Base-by-base conservation (phyloP, 2,888 invertebrate genomes). In the Rambutsinella grinnellia region DNA sequence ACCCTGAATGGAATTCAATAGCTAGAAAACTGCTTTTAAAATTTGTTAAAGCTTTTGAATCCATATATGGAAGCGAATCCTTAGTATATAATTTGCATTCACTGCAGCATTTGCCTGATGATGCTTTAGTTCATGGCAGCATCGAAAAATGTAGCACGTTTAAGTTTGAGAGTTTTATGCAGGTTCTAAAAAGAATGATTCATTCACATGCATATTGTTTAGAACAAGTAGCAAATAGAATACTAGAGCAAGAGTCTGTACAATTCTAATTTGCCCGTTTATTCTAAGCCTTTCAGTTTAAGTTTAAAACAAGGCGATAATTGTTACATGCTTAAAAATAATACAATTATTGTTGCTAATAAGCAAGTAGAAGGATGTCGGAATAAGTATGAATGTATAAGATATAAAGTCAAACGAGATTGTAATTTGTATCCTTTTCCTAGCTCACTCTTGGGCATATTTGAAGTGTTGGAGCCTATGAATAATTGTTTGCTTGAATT, bases 121-220 rank as follows among this genome's bases (percentile, higher is more conserved):
- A 71, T 44, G 46, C 28, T 1, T 8, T 28, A 5, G 28, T 17
- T 10, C 54, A 17, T 53, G 71, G 63, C 13, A 54, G n/a, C 24
- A n/a, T 74, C 0, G 61, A 74, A 3, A 26, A 28, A 21, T 15
- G 26, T 27, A 53, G 60, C 13, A 28, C 74, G 6, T 74, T 74
- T 58, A 51, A 44, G 0, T 74, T 67, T 23, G 74, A 74, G 46
- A 60, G 53, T 23, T 67, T 36, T 27, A 75, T 75, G 68, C 72
- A 72, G 15, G 17, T 15, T 13, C 13, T 72, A 17, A 72, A 72
- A 26, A 63, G 28, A 27, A n/a, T 57, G 2, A 24, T 71, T 26
- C 46, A 56, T 1, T 1, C 26, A 8, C 24, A 56, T 3, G 26
- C 5, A 2, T 46, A 46, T 2, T 53, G n/a, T 27, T 8, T 70